Conservation (phyloP, 2,888 invertebrate species). For the Hirudinaria manillensis region DNA sequence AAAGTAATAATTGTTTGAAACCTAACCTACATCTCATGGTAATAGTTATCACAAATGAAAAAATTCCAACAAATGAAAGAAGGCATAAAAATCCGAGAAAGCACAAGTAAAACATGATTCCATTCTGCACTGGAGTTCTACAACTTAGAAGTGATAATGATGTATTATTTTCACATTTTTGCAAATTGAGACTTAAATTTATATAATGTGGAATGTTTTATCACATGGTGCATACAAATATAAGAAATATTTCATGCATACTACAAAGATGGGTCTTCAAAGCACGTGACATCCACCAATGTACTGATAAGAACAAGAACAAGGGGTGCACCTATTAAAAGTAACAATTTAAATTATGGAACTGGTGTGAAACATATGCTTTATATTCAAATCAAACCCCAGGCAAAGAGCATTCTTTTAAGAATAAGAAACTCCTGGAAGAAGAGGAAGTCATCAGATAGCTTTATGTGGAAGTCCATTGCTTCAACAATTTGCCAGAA, state of each 20-base stretch:
- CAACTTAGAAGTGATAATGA: conserved; percentile 26
- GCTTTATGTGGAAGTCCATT: conserved; percentile 57
- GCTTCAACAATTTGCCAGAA: conserved; percentile 58
- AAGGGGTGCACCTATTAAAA: conserved; percentile 52
- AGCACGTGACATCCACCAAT: conserved; percentile 43
- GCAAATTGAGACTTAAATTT: not conserved
- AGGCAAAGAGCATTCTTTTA: conserved; percentile 55
- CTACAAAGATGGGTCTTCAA: conserved; percentile 24
- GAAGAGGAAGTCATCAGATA: conserved; percentile 58
- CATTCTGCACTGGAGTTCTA: conserved; percentile 21
- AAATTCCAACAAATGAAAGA: conserved; percentile 3
- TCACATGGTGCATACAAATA: not conserved
- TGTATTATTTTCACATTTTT: not conserved
- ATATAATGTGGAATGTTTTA: not conserved
- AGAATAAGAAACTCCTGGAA: conserved; percentile 56
- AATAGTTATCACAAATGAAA: not conserved
- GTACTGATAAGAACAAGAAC: conserved; percentile 54
- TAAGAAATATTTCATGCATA: conserved; percentile 17
- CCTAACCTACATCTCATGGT: too few relatives aligned
- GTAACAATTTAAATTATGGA: not conserved
- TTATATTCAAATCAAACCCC: conserved; percentile 42
- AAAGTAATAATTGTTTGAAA: too few relatives aligned
- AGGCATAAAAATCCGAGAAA: conserved; percentile 28
- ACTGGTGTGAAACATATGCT: not conserved
- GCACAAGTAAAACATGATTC: conserved; percentile 20